A percentile compares a stretch with the other conserved stretches of the same genome.
Conservation (phyloP, 1,140 invertebrate genomes). For the Drosophila trapezifrons region DNA sequence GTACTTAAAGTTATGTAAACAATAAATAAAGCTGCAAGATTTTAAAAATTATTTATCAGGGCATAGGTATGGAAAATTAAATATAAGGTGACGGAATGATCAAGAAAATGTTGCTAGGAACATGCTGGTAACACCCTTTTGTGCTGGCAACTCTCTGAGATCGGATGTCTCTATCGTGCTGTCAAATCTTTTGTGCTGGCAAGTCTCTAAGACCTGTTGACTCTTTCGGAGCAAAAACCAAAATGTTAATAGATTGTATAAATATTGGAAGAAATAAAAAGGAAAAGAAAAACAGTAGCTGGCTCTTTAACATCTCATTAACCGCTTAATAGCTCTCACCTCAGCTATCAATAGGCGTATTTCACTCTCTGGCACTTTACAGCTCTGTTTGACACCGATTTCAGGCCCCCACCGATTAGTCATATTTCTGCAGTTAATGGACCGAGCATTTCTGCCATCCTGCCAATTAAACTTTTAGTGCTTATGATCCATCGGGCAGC, state of each 20-base stretch:
- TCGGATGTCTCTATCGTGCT: no score
- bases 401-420: slow-evolving; percentile 31
- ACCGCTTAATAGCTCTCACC: slow-evolving; percentile 17
- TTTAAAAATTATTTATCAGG: no score
- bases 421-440: slow-evolving; percentile 31
- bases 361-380: slow-evolving; percentile 21
- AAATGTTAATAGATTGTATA: not conserved
- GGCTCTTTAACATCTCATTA: slow-evolving; percentile 22
- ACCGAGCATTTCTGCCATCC: slow-evolving; percentile 27
- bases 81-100: no score
- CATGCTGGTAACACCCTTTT: no score
- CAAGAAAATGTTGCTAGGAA: not conserved
- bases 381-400: slow-evolving; percentile 18
- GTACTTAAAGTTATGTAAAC: no score
- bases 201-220: no score
- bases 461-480: slow-evolving; percentile 30
- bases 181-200: no score
- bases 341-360: slow-evolving; percentile 23
- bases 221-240: not conserved
- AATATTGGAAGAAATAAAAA: not conserved
- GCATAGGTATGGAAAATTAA: not conserved
- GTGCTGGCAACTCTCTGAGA: not conserved
- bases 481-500: slow-evolving; percentile 23
- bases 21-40: no score
- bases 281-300: slow-evolving; percentile 10